A percentile compares a stretch with the other conserved stretches of the same genome.
phyloP scores from a whole-genome alignment of 1,140 invertebrate species.

The Brachionus paranguensis region DNA sequence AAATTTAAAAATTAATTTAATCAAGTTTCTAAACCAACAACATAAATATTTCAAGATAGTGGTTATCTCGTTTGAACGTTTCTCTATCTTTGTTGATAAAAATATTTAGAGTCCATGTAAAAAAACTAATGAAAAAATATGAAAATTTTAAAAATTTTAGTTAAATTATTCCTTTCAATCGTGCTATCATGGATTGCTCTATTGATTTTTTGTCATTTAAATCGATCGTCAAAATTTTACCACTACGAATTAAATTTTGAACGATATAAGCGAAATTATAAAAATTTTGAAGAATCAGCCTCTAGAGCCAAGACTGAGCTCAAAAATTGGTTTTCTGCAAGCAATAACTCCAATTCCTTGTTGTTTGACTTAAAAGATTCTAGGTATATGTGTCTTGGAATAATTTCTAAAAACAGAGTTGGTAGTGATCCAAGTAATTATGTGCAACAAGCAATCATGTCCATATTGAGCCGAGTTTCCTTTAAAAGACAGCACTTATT shows the following conservation, averaged over 20 bases:
- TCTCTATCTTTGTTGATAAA: neutral
- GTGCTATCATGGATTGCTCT: neutral
- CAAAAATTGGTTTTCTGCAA: neutral
- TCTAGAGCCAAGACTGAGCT: neutral
- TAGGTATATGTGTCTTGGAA: neutral
- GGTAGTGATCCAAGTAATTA: neutral
- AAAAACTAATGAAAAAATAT: neutral
- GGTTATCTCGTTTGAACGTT: neutral
- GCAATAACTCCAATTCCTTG: neutral
- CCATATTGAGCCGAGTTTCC: neutral
- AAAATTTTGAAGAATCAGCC: neutral
- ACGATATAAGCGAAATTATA: neutral
- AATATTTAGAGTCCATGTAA: neutral
- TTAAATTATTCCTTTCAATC: neutral
- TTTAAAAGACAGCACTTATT: neutral
- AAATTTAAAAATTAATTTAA: too few relatives aligned
- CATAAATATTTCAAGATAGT: too few relatives aligned
- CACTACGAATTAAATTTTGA: constrained; percentile 6
- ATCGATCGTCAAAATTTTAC: neutral
- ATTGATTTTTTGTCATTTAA: neutral
- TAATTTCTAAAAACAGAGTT: constrained; percentile 7
- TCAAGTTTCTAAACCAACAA: too few relatives aligned
- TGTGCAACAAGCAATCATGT: constrained; percentile 24
- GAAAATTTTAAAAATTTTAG: neutral
- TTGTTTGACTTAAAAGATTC: neutral